phyloP scores from a whole-genome alignment of 1,140 invertebrate genomes.

The Diachasmimorpha longicaudata region DNA sequence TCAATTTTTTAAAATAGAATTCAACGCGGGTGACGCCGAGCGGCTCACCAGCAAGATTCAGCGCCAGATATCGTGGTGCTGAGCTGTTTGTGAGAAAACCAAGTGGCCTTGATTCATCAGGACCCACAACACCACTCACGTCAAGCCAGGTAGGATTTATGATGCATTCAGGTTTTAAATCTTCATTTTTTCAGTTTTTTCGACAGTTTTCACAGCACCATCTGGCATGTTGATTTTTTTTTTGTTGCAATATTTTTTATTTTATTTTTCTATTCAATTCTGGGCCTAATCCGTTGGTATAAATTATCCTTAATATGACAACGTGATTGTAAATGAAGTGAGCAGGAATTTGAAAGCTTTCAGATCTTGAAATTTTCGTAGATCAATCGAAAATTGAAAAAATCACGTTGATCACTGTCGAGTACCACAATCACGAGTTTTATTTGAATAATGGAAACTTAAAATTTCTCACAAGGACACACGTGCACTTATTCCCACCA shows the following conservation, averaged over 20 bases:
- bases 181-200: not conserved
- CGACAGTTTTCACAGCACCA: not conserved
- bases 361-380: not conserved
- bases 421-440: not conserved
- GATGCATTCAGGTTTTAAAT: constrained; percentile 9
- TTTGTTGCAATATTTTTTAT: not conserved
- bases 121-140: constrained; percentile 48
- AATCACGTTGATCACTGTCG: not conserved
- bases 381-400: not conserved
- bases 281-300: too few relatives aligned
- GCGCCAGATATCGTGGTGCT: constrained; percentile 57
- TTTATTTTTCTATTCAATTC: not conserved
- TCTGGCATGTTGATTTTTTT: not conserved
- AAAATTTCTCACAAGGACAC: constrained; percentile 17
- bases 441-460: not conserved
- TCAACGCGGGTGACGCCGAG: constrained; percentile 52
- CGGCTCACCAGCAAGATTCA: constrained; percentile 52
- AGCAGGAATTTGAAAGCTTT: too few relatives aligned
- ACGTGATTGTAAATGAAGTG: too few relatives aligned
- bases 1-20: constrained; percentile 43
- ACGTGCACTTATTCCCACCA: constrained; percentile 11
- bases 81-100: constrained; percentile 55
- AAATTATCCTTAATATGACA: too few relatives aligned
- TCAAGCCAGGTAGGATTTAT: constrained; percentile 50
- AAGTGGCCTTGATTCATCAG: constrained; percentile 40